Evolutionary conservation across 2,113 vertebrate species (phyloP), one percentile per base, ranked within the genome.

Genomic region (Callorhinus ursinus): DNA sequence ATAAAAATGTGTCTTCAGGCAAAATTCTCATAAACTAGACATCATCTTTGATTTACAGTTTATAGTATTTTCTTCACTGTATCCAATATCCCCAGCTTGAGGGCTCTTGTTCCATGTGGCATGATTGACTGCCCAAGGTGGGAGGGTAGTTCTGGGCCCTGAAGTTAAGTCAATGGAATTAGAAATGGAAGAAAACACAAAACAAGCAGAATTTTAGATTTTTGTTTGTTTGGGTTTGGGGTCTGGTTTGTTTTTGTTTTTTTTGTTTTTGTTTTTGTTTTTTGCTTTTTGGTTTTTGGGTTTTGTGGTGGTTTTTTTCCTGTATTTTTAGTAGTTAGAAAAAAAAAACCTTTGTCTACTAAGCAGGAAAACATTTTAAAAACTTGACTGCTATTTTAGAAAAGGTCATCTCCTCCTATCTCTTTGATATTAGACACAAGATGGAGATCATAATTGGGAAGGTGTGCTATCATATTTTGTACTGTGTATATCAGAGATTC

Each of bases 1-100:
- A 98, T 99, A 98, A 98, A 99, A 98, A 98, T 96, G 63, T 98
- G 96, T 99, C 98, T 99, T 98, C 96, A 85, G 98, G 98, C 98
- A 98, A 98, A 98, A 98, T 98, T 98, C 98, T 98, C 98, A 98
- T 98, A 98, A 98, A 98, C 94, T 97, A 99, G 98, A 98, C 98
- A 99, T 99, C 98, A 98, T 98, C 97, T 98, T 98, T 98, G 98
- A 98, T 99, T 98, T 99, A 98, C 97, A 98, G 89, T 98, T 98
- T 98, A 98, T 98, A 94, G 96, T 97, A 97, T 98, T 99, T 98
- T 98, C 97, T 98, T 98, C 97, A 97, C 97, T 92, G 89, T 22
- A 88, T 98, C 98, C 98, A 96, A 97, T 97, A 98, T 97, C 98
- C 93, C 95, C 97, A 97, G 98, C 98, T 98, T 93, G 93, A 93